Conservation (phyloP, 2,113 vertebrate species). For the Hyperopisus bebe region DNA sequence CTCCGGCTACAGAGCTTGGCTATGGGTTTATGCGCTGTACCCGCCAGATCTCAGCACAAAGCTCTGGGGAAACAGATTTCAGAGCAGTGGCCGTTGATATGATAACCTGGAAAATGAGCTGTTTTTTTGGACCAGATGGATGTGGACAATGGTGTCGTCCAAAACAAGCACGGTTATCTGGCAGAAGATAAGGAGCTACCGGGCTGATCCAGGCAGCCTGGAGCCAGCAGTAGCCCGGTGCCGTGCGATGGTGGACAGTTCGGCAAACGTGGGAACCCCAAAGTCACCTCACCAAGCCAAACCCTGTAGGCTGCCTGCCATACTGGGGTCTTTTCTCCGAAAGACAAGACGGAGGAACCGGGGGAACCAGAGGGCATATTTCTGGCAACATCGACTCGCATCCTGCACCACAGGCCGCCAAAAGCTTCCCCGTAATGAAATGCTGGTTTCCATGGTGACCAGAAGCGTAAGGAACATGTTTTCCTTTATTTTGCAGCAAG, state of each 20-base stretch:
- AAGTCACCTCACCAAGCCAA: not conserved
- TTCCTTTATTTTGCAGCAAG: not conserved
- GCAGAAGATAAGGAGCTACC: not conserved
- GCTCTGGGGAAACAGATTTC: not conserved
- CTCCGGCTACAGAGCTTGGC: not conserved
- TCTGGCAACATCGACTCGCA: not conserved
- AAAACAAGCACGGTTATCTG: not conserved
- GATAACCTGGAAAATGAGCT: not conserved
- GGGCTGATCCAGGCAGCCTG: not conserved
- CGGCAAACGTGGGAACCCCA: not conserved
- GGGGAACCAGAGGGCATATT: not conserved
- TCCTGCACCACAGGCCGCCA: not conserved
- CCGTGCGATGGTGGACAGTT: not conserved
- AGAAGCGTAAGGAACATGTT: not conserved
- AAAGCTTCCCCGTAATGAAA: not conserved
- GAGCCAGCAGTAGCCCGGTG: not conserved
- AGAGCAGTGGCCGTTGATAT: not conserved
- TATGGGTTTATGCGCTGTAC: not conserved
- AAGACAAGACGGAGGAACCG: not conserved
- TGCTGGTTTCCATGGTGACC: slow-evolving; percentile 6
- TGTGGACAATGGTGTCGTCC: not conserved
- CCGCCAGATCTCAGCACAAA: not conserved
- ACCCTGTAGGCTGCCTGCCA: not conserved
- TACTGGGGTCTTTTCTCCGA: not conserved
- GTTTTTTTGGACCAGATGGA: not conserved